Base-by-base conservation (phyloP, 1,140 invertebrate genomes). In the Riptortus pedestris region DNA sequence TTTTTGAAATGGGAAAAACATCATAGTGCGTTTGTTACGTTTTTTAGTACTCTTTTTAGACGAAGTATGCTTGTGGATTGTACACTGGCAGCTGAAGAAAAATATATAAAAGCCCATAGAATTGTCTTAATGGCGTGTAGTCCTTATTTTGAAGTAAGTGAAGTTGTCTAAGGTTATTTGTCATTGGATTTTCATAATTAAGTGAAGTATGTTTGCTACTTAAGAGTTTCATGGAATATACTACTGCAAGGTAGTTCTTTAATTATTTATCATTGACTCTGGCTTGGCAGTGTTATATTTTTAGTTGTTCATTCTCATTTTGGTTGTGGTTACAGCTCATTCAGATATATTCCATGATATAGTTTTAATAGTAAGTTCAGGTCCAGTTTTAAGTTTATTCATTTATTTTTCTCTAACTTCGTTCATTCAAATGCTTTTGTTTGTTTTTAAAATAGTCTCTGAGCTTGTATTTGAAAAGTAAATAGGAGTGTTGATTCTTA, bases 1-100 rank as follows among this genome's bases (percentile, higher is more conserved):
- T 81, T 79, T 72, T 72, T 81, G 48, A 74, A 79, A 69, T 81
- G 80, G 80, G 80, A 80, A 70, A 79, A 80, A 69, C 79, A 81
- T 70, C 78, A 79, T 68, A 73, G 72, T 24, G 81, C 79, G 26
- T 72, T 81, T 67, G 71, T 80, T 47, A 75, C 76, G 59, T 77
- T 79, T 18, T 80, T 82, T 68, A 78, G 80, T 64, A 72, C 72
- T 38, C 69, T 82, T 28, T 69, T 80, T 31, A 74, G 75, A 45
- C 75, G 74, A 64, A 79, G 79, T 66, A 72, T 73, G 33, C 70
- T 81, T 62, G 78, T 80, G 14, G 80, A 81, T 70, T 79, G 80
- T 12, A 81, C 80, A n/a, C 68, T 81, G 22, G 79, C 79, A 28
- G 79, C 79, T 18, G 80, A 81, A 67, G 80, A 80, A 22, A 73